phyloP scores from a whole-genome alignment of 1,140 invertebrate genomes.

The Drosophila ananassae region DNA sequence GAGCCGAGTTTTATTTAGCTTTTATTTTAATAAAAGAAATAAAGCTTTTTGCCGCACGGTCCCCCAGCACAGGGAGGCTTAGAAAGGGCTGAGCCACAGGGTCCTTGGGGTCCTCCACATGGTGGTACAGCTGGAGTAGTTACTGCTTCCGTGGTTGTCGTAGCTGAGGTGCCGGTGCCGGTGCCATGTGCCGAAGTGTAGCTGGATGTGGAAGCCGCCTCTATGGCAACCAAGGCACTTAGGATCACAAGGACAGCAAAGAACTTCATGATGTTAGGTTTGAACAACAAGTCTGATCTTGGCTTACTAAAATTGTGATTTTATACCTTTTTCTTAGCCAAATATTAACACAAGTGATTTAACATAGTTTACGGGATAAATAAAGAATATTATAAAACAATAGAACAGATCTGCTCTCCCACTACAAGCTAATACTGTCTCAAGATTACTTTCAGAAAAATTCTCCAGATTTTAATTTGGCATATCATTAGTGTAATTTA shows the following conservation, averaged over 20 bases:
- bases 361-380: not conserved
- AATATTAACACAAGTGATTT: slow-evolving; percentile 1
- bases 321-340: not conserved
- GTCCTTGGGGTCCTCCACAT: slow-evolving; percentile 6
- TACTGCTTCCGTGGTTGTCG: not conserved
- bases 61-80: slow-evolving; percentile 1
- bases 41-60: slow-evolving; percentile 14
- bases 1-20: not conserved
- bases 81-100: too few relatives aligned
- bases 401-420: not conserved
- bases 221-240: not conserved
- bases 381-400: not conserved
- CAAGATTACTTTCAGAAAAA: too few relatives aligned
- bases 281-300: not conserved
- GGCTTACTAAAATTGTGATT: not conserved
- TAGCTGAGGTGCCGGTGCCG: too few relatives aligned
- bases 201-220: not conserved
- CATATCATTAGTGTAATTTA: not conserved
- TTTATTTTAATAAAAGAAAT: slow-evolving; percentile 12
- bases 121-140: not conserved
- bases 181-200: not conserved
- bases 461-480: not conserved
- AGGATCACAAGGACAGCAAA: not conserved
- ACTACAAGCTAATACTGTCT: not conserved
- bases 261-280: not conserved